Conservation (phyloP, 2,888 invertebrate genomes). For the Mactromeris polynyma region DNA sequence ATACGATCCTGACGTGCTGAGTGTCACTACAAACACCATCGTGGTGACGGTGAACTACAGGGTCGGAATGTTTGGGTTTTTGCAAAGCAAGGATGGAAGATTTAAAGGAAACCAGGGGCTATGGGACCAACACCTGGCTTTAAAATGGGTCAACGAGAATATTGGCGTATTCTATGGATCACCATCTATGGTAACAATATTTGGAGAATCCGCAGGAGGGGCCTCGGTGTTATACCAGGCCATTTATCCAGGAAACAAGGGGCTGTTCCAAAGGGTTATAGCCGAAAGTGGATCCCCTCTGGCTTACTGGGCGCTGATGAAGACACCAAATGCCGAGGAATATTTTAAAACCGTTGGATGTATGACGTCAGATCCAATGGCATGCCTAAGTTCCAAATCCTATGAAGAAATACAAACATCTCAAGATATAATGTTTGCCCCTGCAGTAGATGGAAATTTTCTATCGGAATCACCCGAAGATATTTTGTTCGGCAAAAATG, state of each 20-base stretch:
- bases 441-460: constrained; percentile 95
- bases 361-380: constrained; percentile 39
- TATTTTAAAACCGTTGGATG: constrained; percentile 86
- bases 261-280: constrained; percentile 75
- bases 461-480: constrained; percentile 95
- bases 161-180: constrained; percentile 88
- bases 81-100: constrained; percentile 91
- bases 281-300: constrained; percentile 71
- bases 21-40: constrained; percentile 95
- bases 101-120: constrained; percentile 92
- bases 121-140: constrained; percentile 97
- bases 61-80: constrained; percentile 95
- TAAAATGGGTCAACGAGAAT: constrained; percentile 97
- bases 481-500: constrained; percentile 89
- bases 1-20: constrained; percentile 90
- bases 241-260: constrained; percentile 65
- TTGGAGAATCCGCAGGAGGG: constrained; percentile 81
- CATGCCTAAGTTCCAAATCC: constrained; percentile 66
- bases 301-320: constrained; percentile 53
- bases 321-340: constrained; percentile 88
- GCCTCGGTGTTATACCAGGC: constrained; percentile 75
- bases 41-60: constrained; percentile 98
- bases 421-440: constrained; percentile 91
- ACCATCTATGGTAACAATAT: constrained; percentile 69
- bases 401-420: constrained; percentile 50